A percentile compares a stretch with the other conserved stretches of the same genome.
These are phyloP conservation scores for Dasysyrphus tricinctus DNA, from an alignment of 2,888 invertebrate species.

Conservation along the genomic window DNA sequence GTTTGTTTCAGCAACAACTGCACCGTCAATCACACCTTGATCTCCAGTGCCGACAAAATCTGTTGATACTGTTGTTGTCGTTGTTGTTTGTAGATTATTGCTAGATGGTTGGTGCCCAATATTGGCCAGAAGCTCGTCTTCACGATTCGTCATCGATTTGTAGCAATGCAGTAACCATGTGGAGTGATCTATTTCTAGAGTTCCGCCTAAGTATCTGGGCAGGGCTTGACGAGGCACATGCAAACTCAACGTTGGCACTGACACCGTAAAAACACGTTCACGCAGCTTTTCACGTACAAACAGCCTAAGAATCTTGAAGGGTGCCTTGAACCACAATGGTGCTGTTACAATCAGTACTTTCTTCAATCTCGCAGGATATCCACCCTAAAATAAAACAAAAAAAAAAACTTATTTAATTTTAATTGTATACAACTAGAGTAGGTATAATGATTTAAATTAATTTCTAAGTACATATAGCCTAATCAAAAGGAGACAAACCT, in stretches of 20 bases:
- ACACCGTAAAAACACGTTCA: constrained; percentile 97
- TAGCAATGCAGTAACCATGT: constrained; percentile 91
- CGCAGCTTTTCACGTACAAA: constrained; percentile 98
- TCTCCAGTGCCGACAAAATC: constrained; percentile 77
- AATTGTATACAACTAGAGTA: background rate
- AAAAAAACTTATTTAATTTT: background rate
- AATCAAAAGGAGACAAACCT: background rate
- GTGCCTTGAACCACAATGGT: constrained; percentile 99
- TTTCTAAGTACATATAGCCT: background rate
- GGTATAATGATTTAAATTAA: background rate
- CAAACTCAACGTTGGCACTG: constrained; percentile 92
- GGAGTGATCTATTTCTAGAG: constrained; percentile 93
- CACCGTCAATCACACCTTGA: constrained; percentile 80
- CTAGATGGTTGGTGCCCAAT: constrained; percentile 81
- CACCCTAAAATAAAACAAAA: constrained; percentile 89
- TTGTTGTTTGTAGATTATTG: constrained; percentile 70
- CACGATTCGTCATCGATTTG: constrained; percentile 93
- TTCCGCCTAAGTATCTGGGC: constrained; percentile 95
- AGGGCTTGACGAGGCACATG: constrained; percentile 96
- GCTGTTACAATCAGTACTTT: constrained; percentile 98
- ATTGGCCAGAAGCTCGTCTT: constrained; percentile 84
- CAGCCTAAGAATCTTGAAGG: constrained; percentile 96
- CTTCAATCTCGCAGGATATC: constrained; percentile 98
- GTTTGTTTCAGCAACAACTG: constrained; percentile 80
- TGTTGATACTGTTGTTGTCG: constrained; percentile 56